phyloP scores from a whole-genome alignment of 2,888 invertebrate species.

The Diarsia dahlii region DNA sequence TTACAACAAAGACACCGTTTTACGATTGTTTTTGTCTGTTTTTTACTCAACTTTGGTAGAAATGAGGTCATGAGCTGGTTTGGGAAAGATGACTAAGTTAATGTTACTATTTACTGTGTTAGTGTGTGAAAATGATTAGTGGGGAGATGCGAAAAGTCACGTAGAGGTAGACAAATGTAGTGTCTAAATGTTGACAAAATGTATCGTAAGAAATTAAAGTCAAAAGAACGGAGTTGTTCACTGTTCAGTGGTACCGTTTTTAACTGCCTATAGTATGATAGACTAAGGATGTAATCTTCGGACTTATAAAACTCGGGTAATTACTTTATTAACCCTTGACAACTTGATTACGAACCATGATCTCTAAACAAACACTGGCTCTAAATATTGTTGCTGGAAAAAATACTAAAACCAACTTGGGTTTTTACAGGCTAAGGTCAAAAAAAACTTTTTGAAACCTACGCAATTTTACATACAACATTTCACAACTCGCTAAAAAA shows the following conservation, averaged over 20 bases:
- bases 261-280: not conserved
- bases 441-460: conserved; percentile 3
- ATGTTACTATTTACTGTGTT: not conserved
- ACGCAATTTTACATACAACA: not conserved
- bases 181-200: not conserved
- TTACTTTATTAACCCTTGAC: not conserved
- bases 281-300: not conserved
- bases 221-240: not conserved
- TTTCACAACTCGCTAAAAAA: not conserved
- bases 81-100: conserved; percentile 20
- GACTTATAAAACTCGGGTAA: not conserved
- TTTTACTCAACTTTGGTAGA: conserved; percentile 51
- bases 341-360: not conserved
- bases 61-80: conserved; percentile 49
- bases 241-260: not conserved
- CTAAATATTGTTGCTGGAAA: not conserved
- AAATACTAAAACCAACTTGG: not conserved
- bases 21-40: conserved; percentile 65
- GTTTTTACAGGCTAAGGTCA: not conserved
- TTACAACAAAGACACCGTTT: conserved; percentile 64
- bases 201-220: not conserved
- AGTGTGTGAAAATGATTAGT: conserved; percentile 28
- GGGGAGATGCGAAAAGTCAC: conserved; percentile 19
- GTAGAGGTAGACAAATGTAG: not conserved
- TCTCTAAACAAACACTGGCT: not conserved